Evolutionary conservation across 2,797 vertebrate species (phyloP), one percentile per base, ranked within the genome.

Genomic region (Tachyglossus aculeatus): DNA sequence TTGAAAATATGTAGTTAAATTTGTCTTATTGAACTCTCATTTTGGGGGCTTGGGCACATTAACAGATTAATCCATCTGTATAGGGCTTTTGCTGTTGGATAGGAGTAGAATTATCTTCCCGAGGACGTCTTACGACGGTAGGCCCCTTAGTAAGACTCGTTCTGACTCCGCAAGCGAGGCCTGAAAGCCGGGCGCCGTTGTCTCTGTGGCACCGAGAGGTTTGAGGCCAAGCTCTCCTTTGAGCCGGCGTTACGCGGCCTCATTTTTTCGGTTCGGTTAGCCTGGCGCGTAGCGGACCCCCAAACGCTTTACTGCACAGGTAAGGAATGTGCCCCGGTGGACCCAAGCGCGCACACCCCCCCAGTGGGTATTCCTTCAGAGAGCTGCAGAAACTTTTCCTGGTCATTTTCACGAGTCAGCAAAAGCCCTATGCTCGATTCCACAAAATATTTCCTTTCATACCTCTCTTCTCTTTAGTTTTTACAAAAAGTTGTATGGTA

Each of bases 31-130:
- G 88, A 93, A 92, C 91, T 92, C 92, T 94, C 91, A 91, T 91
- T 92, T 75, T 88, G 92, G 93, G 94, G 95, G 93, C 93, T 94
- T 95, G 95, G 94, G 92, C 93, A 94, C 92, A 92, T 92, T 92
- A 92, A 91, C 92, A 89, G 91, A 91, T 93, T 91, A 90, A 92
- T 92, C 90, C 90, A 92, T 93, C 92, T 85, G 91, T 91, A 92
- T 89, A 91, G 90, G 93, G 93, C 91, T 94, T 96, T 95, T 96
- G 94, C 95, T 95, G 93, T 93, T 91, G 90, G 91, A 88, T 92
- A 93, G 89, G 90, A 47, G 92, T 87, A 86, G 78, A 91, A 88
- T 81, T 74, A 87, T 87, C 88, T 86, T 60, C 88, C 65, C 83
- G 72, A 87, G 48, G 83, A 83, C 85, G 83, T 91, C 76, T 68